A percentile compares a stretch with the other conserved stretches of the same genome.
These are phyloP conservation scores for Steinernema carpocapsae DNA, from an alignment of 2,888 invertebrate species.

Conservation along the genomic window DNA sequence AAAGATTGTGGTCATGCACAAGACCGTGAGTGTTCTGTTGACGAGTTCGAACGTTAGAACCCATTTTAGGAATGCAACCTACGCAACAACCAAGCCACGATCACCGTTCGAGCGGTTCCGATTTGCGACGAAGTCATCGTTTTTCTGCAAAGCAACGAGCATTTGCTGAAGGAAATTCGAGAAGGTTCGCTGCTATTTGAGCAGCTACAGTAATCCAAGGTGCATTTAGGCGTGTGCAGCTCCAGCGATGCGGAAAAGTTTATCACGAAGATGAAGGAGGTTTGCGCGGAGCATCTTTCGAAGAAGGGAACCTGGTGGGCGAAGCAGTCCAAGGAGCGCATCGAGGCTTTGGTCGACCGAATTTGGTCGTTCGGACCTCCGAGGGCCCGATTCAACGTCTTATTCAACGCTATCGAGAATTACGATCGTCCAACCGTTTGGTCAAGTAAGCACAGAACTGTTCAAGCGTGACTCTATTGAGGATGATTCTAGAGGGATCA, in stretches of 20 bases:
- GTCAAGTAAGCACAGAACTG: constrained; percentile 37
- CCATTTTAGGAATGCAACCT: constrained; percentile 57
- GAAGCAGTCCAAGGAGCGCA: constrained; percentile 53
- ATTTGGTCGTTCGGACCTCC: constrained; percentile 92
- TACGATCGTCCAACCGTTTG: constrained; percentile 71
- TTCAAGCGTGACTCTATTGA: neutral
- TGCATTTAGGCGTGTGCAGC: constrained; percentile 33
- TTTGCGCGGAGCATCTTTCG: constrained; percentile 49
- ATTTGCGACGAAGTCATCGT: constrained; percentile 50
- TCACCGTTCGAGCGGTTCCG: constrained; percentile 62
- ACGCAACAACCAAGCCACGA: constrained; percentile 50
- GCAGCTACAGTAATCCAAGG: too few relatives aligned
- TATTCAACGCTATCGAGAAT: constrained; percentile 81
- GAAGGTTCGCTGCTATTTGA: constrained; percentile 40
- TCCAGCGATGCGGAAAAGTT: constrained; percentile 37
- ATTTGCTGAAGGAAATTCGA: constrained; percentile 47
- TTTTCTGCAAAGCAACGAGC: constrained; percentile 51
- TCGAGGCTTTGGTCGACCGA: constrained; percentile 66
- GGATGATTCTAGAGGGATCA: constrained; percentile 26
- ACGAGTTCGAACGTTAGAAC: neutral
- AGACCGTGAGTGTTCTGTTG: constrained; percentile 49
- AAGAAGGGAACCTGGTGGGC: constrained; percentile 66
- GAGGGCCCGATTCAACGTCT: constrained; percentile 85
- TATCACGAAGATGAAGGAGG: constrained; percentile 39
- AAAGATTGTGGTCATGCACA: constrained; percentile 56